These are phyloP conservation scores for Bos indicus DNA, from an alignment of 2,113 vertebrate genomes.

Conservation along the genomic window DNA sequence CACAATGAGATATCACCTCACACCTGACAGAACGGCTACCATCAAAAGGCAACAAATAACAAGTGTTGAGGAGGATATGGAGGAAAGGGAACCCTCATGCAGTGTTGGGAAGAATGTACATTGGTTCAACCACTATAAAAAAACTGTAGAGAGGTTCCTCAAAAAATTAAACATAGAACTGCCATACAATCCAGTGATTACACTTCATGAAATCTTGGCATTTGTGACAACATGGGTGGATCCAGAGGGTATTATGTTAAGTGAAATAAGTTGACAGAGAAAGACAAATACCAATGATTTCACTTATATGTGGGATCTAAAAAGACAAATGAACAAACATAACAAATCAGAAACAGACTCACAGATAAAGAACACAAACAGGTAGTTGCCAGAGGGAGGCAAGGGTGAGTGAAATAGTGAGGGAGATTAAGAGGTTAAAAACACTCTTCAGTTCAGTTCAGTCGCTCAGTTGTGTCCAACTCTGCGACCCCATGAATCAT, in stretches of 20 bases:
- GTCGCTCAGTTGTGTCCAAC: too few species aligned
- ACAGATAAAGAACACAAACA: background rate
- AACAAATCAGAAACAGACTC: background rate
- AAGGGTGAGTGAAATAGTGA: background rate
- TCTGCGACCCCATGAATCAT: fast-evolving
- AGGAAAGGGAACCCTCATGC: background rate
- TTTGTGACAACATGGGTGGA: background rate
- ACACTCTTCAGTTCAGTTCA: too few species aligned
- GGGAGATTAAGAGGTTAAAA: background rate
- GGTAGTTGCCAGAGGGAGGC: background rate
- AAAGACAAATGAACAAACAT: background rate
- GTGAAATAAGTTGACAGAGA: background rate
- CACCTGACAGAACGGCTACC: background rate
- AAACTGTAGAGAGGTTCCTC: background rate
- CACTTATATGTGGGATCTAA: background rate
- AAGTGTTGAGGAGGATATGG: background rate
- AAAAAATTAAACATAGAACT: background rate
- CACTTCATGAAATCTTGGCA: background rate
- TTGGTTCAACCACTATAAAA: background rate
- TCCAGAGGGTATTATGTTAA: background rate
- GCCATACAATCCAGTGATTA: background rate
- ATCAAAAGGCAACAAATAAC: background rate
- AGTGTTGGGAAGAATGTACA: background rate
- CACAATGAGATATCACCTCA: background rate
- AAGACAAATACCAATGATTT: background rate